Evolutionary conservation across 2,797 vertebrate genomes (phyloP), one percentile per base, ranked within the genome.

Genomic region (Anguilla megastoma): DNA sequence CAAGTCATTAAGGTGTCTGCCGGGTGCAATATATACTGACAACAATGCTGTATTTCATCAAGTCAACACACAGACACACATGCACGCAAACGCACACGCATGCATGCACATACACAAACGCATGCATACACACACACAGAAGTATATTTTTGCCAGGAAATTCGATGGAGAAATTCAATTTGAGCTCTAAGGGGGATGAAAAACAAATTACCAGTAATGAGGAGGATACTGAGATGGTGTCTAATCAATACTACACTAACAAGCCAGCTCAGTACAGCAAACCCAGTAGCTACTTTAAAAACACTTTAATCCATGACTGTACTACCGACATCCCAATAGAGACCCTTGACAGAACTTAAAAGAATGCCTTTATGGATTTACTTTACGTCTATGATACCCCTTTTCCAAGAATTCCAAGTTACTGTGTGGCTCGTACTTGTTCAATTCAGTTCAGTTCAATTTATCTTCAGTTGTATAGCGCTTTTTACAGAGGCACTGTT

Each of bases 161-260:
- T 87, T 87, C 87, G 58, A 85, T 66, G 76, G 91, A 86, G 86
- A 91, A 89, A 93, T 92, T 92, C 56, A 90, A 89, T 94, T 92
- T 84, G 80, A 79, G 86, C 84, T 90, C 74, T 86, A 84, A n/a
- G 36, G 89, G 54, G 56, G 27, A 50, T 48, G 80, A 48, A 79
- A 89, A 87, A 89, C 89, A 91, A 92, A 92, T 90, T 18, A 92
- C 56, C 0, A 6, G n/a, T 54, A 27, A 30, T 89, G 89, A 91
- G 84, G 87, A 85, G 87, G 79, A 58, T 88, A 69, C 89, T 91
- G 90, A 94, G 92, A 89, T 94, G 90, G 86, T 85, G 87, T 45
- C 85, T 89, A 91, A 94, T 94, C 91, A 60, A 94, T 94, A 91
- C 85, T 76, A 71, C 66, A 83, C 58, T 91, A 89, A 89, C 58